Evolutionary conservation across 2,888 invertebrate species (phyloP).

Genomic region (Slavum lentiscoides): DNA sequence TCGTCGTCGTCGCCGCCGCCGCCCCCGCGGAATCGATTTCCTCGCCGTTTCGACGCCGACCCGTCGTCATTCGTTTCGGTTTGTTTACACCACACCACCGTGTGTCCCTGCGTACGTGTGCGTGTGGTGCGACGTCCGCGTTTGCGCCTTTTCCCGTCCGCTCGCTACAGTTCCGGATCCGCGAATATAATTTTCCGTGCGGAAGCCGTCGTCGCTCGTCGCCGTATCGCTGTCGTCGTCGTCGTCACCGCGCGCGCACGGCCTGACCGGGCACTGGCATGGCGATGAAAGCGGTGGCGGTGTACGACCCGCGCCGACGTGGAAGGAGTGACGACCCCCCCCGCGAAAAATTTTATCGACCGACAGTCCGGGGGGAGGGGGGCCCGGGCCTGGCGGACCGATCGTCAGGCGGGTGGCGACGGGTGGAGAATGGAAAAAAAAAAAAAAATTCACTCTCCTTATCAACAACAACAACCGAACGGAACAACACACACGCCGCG

Average conservation of each 20-base stretch:
- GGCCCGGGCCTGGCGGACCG: too few relatives aligned
- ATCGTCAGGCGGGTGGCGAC: too few relatives aligned
- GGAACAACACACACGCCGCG: slow-evolving; percentile 6
- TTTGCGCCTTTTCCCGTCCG: slow-evolving; percentile 33
- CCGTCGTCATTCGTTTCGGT: slow-evolving; percentile 29
- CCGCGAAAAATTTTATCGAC: slow-evolving; percentile 46
- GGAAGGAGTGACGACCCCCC: slow-evolving; percentile 15
- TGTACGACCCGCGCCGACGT: neutral
- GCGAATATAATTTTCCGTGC: slow-evolving; percentile 33
- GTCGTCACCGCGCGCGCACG: slow-evolving; percentile 7
- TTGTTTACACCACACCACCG: slow-evolving; percentile 42
- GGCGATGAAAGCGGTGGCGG: neutral
- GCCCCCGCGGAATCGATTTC: slow-evolving; percentile 39
- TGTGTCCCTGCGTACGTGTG: neutral
- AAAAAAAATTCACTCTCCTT: slow-evolving; percentile 47
- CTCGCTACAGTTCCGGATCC: slow-evolving; percentile 45
- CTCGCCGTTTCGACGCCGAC: neutral
- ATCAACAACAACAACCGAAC: slow-evolving; percentile 48
- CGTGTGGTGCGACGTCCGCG: slow-evolving; percentile 6
- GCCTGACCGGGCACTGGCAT: slow-evolving; percentile 1
- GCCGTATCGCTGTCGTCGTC: slow-evolving; percentile 9
- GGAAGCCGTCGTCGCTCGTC: neutral
- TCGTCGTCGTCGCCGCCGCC: too few relatives aligned
- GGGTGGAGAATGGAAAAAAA: slow-evolving; percentile 3
- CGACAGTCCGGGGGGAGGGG: neutral